Percentiles rank a stretch among this genome's conserved stretches.
phyloP scores from a whole-genome alignment of 2,113 vertebrate species.

The Gambusia affinis region DNA sequence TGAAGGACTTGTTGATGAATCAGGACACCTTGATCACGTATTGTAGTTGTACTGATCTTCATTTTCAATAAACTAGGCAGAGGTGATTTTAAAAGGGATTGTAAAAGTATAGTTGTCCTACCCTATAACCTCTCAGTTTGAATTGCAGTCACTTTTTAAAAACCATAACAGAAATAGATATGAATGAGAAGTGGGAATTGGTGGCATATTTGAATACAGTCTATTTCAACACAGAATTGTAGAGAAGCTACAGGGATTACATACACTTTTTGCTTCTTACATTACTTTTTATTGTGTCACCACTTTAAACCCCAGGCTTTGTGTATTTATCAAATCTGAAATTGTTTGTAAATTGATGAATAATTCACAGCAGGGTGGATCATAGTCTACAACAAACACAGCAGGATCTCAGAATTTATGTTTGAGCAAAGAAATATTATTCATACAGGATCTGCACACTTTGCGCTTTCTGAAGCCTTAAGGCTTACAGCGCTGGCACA shows the following conservation, averaged over 20 bases:
- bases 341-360: constrained; percentile 32
- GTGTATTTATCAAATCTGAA: not conserved
- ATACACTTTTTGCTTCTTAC: not conserved
- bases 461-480: not conserved
- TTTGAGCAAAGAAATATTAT: not conserved
- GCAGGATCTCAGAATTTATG: not conserved
- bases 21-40: too few relatives aligned
- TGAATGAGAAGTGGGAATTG: too few relatives aligned
- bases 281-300: not conserved
- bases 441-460: not conserved
- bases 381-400: constrained; percentile 2
- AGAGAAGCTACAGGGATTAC: not conserved
- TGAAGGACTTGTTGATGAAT: too few relatives aligned
- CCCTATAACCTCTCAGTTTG: too few relatives aligned
- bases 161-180: too few relatives aligned
- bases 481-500: not conserved
- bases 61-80: too few relatives aligned
- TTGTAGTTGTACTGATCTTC: too few relatives aligned
- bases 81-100: too few relatives aligned
- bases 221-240: too few relatives aligned
- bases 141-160: too few relatives aligned
- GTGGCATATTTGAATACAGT: too few relatives aligned
- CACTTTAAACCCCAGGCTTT: not conserved
- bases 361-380: constrained; percentile 33
- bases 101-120: too few relatives aligned